These are phyloP conservation scores for Ichneumoninae sp. DNA, from an alignment of 2,888 invertebrate genomes.

Conservation along the genomic window DNA sequence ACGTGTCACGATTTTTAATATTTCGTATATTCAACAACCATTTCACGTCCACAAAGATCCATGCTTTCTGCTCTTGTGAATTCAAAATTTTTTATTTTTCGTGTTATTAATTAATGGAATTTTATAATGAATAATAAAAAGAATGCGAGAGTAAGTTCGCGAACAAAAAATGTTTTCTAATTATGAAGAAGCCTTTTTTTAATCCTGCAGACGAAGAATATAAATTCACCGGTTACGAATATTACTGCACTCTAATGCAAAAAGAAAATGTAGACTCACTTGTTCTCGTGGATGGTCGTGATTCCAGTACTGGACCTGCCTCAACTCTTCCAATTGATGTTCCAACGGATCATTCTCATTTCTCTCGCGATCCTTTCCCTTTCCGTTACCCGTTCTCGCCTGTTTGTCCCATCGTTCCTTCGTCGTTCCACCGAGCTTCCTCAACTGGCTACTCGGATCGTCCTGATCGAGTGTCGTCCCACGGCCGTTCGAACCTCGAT, in stretches of 20 bases:
- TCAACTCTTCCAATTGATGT: slow-evolving; percentile 79
- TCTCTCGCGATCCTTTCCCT: slow-evolving; percentile 57
- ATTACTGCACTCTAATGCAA: neutral
- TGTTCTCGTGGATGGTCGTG: slow-evolving; percentile 46
- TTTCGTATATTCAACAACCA: too few species aligned
- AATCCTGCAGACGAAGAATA: neutral
- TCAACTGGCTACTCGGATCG: slow-evolving; percentile 74
- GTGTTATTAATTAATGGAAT: too few species aligned
- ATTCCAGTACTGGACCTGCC: slow-evolving; percentile 63
- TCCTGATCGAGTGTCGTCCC: slow-evolving; percentile 69
- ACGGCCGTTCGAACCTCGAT: slow-evolving; percentile 55
- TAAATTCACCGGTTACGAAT: neutral
- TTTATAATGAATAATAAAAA: too few species aligned
- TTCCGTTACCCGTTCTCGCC: slow-evolving; percentile 59
- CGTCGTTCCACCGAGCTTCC: slow-evolving; percentile 69
- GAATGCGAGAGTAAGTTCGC: too few species aligned
- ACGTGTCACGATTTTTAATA: too few species aligned
- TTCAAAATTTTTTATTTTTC: too few species aligned
- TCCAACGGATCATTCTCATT: slow-evolving; percentile 76
- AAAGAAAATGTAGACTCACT: slow-evolving; percentile 58
- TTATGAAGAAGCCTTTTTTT: too few species aligned
- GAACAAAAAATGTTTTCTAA: too few species aligned
- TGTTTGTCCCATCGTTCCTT: slow-evolving; percentile 75
- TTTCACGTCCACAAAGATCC: too few species aligned
- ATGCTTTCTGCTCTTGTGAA: too few species aligned